Evolutionary conservation across 2,113 vertebrate species (phyloP).

Genomic region (Castor canadensis): DNA sequence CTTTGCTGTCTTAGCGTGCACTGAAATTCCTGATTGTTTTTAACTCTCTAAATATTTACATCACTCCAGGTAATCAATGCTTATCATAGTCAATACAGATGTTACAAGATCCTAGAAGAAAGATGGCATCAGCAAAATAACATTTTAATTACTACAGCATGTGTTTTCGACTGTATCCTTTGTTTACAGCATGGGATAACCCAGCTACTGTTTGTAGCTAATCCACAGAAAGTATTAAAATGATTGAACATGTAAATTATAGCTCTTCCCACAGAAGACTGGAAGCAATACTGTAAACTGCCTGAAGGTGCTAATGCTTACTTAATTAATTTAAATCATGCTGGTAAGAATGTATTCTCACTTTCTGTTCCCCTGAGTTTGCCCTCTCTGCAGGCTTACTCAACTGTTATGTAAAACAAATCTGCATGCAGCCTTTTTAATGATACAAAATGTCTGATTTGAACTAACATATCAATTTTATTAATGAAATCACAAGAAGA

Average conservation of each 20-base stretch:
- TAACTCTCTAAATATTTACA: slow-evolving; percentile 86
- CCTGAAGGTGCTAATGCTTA: slow-evolving; percentile 77
- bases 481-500: neutral
- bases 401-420: slow-evolving; percentile 78
- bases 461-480: slow-evolving; percentile 51
- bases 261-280: slow-evolving; percentile 65
- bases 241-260: slow-evolving; percentile 71
- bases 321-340: slow-evolving; percentile 82
- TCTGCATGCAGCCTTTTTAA: slow-evolving; percentile 75
- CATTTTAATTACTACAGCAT: slow-evolving; percentile 83
- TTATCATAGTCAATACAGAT: slow-evolving; percentile 86
- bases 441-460: slow-evolving; percentile 72
- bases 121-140: slow-evolving; percentile 83
- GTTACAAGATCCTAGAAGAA: slow-evolving; percentile 82
- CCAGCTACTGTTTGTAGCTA: slow-evolving; percentile 39
- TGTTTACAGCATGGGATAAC: slow-evolving; percentile 72
- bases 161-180: slow-evolving; percentile 76
- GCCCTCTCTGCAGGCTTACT: slow-evolving; percentile 70
- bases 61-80: slow-evolving; percentile 85
- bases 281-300: slow-evolving; percentile 66
- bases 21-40: slow-evolving; percentile 83
- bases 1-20: slow-evolving; percentile 74
- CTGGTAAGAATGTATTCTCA: slow-evolving; percentile 67
- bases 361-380: slow-evolving; percentile 66
- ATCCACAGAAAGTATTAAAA: slow-evolving; percentile 72